Conservation (phyloP, 2,113 vertebrate genomes). For the Lathamus discolor region DNA sequence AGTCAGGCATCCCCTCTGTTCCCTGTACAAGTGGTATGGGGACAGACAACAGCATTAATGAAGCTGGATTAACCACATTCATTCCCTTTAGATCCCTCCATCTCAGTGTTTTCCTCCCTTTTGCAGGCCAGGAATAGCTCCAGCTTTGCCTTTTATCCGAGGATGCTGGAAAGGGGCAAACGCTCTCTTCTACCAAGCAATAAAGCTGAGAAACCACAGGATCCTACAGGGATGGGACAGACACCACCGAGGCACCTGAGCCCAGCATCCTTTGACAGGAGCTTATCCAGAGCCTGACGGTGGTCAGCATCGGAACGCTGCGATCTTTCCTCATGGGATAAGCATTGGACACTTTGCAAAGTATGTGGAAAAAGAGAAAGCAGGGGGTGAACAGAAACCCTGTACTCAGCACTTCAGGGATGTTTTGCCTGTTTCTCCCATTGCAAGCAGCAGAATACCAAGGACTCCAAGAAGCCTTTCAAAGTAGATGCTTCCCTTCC, state of each 20-base stretch:
- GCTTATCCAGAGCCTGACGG: background rate
- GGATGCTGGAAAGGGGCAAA: background rate
- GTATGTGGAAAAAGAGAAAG: background rate
- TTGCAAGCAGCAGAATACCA: background rate
- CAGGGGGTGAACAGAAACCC: fast-evolving
- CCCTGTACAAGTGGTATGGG: fast-evolving
- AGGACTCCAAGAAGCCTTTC: background rate
- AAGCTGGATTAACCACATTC: background rate
- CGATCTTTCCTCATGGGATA: background rate
- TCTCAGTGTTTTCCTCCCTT: background rate
- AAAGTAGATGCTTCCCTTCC: slow-evolving; percentile 20
- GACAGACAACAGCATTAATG: fast-evolving
- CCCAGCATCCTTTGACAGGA: background rate
- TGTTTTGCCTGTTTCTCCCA: background rate
- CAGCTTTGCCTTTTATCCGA: background rate
- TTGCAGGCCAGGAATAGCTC: background rate
- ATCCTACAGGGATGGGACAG: background rate
- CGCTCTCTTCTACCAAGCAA: background rate
- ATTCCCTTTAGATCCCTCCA: background rate
- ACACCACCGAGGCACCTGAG: background rate
- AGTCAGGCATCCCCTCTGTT: background rate
- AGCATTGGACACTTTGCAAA: background rate
- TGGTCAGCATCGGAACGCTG: background rate
- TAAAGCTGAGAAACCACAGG: fast-evolving
- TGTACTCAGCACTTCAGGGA: background rate